Evolutionary conservation across 35 echinoderm and acorn worm species (phyloP).

Genomic region (Ptychodera flava): DNA sequence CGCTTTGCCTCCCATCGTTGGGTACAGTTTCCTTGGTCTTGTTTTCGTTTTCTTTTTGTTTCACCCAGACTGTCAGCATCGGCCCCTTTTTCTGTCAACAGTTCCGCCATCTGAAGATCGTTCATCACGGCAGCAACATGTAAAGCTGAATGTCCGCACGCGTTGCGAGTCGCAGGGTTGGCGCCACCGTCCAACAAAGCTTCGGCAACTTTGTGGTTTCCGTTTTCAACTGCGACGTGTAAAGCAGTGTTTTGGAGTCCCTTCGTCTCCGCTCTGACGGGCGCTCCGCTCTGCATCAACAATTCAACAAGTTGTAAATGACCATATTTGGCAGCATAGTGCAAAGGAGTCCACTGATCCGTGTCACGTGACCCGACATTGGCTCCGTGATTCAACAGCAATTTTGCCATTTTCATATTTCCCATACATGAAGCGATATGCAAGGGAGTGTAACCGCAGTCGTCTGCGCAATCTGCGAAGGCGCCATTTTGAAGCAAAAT

Average conservation of each 20-base stretch:
- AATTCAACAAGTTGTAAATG: neutral
- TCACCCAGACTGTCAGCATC: neutral
- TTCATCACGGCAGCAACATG: neutral
- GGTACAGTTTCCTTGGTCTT: neutral
- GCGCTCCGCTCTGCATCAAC: neutral
- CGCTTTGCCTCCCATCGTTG: neutral
- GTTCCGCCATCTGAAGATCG: neutral
- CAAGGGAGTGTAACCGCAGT: slow-evolving; percentile 37
- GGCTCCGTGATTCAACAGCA: slow-evolving; percentile 47
- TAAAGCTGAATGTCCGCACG: neutral
- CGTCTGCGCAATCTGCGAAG: neutral
- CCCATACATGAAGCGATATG: slow-evolving; percentile 57
- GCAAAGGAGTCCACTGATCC: slow-evolving; percentile 69
- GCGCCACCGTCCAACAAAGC: slow-evolving; percentile 2
- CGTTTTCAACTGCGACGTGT: neutral
- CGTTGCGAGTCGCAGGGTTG: neutral
- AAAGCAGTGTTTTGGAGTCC: neutral
- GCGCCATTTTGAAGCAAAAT: neutral
- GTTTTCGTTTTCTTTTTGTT: neutral
- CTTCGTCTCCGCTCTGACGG: neutral
- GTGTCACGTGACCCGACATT: slow-evolving; percentile 47
- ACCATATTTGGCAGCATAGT: neutral
- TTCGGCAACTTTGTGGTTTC: slow-evolving; percentile 51
- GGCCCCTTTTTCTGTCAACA: neutral
- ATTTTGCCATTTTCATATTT: slow-evolving; percentile 57